Evolutionary conservation across 2,113 vertebrate genomes (phyloP), one percentile per base, ranked within the genome.

Genomic region (Gambusia holbrooki): DNA sequence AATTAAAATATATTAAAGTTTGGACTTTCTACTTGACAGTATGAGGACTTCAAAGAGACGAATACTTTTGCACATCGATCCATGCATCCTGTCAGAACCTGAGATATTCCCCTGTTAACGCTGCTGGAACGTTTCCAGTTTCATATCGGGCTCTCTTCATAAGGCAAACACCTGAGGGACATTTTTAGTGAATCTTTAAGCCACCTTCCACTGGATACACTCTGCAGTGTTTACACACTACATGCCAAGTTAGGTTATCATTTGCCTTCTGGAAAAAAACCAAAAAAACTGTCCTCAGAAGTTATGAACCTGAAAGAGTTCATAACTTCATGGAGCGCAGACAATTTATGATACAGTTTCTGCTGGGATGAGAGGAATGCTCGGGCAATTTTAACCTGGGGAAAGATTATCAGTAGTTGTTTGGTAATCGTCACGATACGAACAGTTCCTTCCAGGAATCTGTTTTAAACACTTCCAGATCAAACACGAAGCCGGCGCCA

Each of bases 391-490:
- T 85, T 58, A 75, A 40, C 58, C 62, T 35, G 33, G 70, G 48
- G 40, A 80, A 80, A 67, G 65, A 33, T 75, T 70, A 83, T 80
- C 74, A 76, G 66, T 71, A 74, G 61, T 58, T 72, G 74, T 67
- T 80, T 54, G 58, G 68, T 42, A 68, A 35, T 79, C 73, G 61
- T 68, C 70, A 60, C 74, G 69, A 30, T 13, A 63, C 28, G 66
- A 66, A 60, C 42, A 54, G 27, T 67, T 77, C 27, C 25, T 80
- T 45, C 58, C 45, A 22, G 62, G 64, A 80, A 89, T 88, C 78
- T 87, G 83, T 84, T 84, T 62, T 37, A 37, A 80, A 88, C 67
- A 74, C 73, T 72, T 73, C 61, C 81, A 83, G 64, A 72, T 74
- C 40, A 86, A 87, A 66, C 54, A 66, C 76, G 33, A 19, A n/a